Conservation (phyloP, 2,113 vertebrate genomes). For the Setophaga coronata region DNA sequence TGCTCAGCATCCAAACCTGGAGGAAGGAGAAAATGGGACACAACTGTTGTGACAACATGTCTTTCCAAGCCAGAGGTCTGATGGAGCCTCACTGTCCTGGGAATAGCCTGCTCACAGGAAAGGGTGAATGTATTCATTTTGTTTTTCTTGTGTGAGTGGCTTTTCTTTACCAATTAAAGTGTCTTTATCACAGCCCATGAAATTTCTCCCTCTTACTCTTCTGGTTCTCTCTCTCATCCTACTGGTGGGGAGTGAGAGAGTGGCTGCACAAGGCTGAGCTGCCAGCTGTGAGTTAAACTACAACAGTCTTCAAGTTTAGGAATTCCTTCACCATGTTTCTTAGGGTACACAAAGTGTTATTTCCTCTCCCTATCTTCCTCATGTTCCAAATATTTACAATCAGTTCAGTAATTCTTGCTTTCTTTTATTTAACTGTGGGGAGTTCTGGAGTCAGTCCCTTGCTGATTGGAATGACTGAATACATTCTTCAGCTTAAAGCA, state of each 20-base stretch:
- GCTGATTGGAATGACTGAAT: not conserved
- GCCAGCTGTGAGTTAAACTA: not conserved
- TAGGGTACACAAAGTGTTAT: not conserved
- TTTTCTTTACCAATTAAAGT: not conserved
- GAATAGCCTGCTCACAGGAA: not conserved
- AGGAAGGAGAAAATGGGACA: not conserved
- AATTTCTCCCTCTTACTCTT: not conserved
- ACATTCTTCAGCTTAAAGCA: not conserved
- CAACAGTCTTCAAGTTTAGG: not conserved
- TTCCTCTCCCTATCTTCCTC: not conserved
- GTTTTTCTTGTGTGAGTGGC: not conserved
- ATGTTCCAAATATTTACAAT: not conserved
- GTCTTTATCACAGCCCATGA: not conserved
- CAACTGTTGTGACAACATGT: fast-evolving
- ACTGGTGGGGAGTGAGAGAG: not conserved
- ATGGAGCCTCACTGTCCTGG: not conserved
- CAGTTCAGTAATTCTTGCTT: not conserved
- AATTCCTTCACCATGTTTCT: not conserved
- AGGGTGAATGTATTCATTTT: not conserved
- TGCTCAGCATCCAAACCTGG: not conserved
- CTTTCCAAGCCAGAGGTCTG: fast-evolving
- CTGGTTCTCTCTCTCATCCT: not conserved
- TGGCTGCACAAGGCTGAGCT: not conserved
- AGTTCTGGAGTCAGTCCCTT: not conserved
- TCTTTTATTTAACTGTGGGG: not conserved